A percentile compares a stretch with the other conserved stretches of the same genome.
Evolutionary conservation across 1,140 invertebrate genomes (phyloP).

Genomic region (Polyergus mexicanus): DNA sequence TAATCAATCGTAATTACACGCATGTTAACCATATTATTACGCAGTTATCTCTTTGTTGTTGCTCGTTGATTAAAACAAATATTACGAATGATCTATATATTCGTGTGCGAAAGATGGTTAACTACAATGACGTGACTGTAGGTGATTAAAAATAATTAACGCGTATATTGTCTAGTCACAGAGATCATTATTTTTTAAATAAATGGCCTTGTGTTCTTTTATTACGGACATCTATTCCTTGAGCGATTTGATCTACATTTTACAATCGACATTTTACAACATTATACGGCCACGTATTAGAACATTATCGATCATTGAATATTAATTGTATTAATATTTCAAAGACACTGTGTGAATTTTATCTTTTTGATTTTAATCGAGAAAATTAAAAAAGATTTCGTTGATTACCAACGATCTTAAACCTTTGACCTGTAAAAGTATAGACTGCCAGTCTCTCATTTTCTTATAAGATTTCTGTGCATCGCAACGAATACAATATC

Average conservation of each 20-base stretch:
- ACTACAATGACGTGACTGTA: neutral
- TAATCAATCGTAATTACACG: neutral
- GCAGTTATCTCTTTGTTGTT: neutral
- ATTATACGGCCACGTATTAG: neutral
- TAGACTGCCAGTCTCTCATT: too few species aligned
- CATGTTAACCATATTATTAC: slow-evolving; percentile 1
- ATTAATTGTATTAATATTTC: neutral
- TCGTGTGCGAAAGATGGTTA: neutral
- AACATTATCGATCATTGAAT: neutral
- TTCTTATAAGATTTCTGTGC: too few species aligned
- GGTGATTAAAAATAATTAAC: slow-evolving; percentile 6
- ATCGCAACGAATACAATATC: too few species aligned
- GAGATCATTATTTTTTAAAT: neutral
- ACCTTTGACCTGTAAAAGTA: neutral
- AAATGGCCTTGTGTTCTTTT: neutral
- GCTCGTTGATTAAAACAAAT: slow-evolving; percentile 24
- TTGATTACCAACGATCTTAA: slow-evolving; percentile 24
- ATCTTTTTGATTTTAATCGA: neutral
- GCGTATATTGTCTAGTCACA: neutral
- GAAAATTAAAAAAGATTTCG: neutral
- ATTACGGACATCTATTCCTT: neutral
- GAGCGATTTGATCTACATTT: too few species aligned
- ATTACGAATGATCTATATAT: neutral
- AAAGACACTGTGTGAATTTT: neutral
- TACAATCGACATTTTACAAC: too few species aligned